phyloP scores from a whole-genome alignment of 2,888 invertebrate species.

The Schizaphis graminum region DNA sequence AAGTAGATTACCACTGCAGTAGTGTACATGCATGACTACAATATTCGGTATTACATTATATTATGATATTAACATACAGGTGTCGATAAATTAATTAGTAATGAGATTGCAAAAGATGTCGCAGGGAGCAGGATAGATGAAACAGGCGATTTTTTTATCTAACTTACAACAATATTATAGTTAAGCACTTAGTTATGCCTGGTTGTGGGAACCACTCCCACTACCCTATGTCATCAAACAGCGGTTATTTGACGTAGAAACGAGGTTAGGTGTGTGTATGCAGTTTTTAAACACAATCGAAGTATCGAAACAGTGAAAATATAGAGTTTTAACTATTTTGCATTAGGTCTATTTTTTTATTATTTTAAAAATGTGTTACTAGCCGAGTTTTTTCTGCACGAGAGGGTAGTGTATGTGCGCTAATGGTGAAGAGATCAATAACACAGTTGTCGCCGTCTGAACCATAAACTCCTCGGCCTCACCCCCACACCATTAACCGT shows the following conservation, averaged over 20 bases:
- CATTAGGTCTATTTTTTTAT: slow-evolving; percentile 11
- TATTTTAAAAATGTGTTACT: slow-evolving; percentile 38
- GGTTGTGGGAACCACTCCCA: neutral
- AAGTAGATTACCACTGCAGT: neutral
- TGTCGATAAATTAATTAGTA: neutral
- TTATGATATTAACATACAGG: neutral
- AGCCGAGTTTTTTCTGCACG: slow-evolving; percentile 1
- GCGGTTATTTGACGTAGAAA: neutral
- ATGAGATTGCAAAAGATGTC: neutral
- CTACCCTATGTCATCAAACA: too few species aligned
- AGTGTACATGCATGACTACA: neutral
- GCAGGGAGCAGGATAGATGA: neutral
- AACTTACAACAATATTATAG: neutral
- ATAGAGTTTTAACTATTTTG: neutral
- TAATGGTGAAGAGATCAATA: slow-evolving; percentile 64
- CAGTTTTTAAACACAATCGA: neutral
- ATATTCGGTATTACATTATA: neutral
- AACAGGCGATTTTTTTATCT: neutral
- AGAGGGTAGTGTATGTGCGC: slow-evolving; percentile 29
- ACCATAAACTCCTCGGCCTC: slow-evolving; percentile 59
- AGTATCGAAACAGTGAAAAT: neutral
- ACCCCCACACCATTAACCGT: neutral
- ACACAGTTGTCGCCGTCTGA: slow-evolving; percentile 65
- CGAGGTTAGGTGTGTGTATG: neutral
- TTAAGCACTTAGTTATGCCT: neutral